phyloP scores from a whole-genome alignment of 1,140 invertebrate species.

The Drosophila varians region DNA sequence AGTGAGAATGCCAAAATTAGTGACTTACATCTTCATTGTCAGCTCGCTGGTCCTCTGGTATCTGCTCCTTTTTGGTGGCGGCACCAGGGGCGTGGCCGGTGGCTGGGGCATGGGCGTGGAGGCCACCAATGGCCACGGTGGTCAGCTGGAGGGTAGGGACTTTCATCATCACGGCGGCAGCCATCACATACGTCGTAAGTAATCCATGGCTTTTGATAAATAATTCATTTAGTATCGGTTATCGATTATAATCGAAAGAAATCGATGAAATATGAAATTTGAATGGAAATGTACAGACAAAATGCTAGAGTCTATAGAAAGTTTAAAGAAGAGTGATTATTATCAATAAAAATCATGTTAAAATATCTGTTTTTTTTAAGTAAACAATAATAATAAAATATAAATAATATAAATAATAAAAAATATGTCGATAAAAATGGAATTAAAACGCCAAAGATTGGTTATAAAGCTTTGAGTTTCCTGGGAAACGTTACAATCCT shows the following conservation, averaged over 20 bases:
- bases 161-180: constrained; percentile 77
- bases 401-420: no score
- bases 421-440: no score
- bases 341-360: no score
- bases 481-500: no score
- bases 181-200: constrained; percentile 78
- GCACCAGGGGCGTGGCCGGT: constrained; percentile 33
- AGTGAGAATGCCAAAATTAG: constrained; percentile 73
- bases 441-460: no score
- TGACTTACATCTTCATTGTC: constrained; percentile 77
- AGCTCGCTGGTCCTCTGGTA: constrained; percentile 76
- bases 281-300: no score
- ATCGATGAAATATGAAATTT: neutral
- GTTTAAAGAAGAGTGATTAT: no score
- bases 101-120: constrained; percentile 57
- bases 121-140: constrained; percentile 76
- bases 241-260: neutral
- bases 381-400: no score
- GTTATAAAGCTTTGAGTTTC: no score
- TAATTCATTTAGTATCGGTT: neutral
- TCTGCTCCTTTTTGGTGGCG: constrained; percentile 67
- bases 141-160: constrained; percentile 75
- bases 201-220: neutral
- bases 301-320: no score
- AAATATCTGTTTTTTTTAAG: no score